Base-by-base conservation (phyloP, 2,888 invertebrate genomes). In the Drosophila neonasuta region DNA sequence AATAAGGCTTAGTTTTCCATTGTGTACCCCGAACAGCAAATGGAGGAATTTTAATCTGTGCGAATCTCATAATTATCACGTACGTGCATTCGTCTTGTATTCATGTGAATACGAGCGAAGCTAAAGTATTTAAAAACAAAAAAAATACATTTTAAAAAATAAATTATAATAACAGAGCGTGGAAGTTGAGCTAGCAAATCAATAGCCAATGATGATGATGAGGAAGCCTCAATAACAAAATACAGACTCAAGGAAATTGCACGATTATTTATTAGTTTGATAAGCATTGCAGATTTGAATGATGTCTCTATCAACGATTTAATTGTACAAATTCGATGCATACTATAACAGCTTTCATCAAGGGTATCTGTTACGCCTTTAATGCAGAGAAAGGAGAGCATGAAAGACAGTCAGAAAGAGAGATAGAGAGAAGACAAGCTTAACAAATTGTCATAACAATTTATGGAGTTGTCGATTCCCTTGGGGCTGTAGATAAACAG, bases 1-100 rank as follows among this genome's bases (percentile, higher is more conserved):
- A 61, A 66, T 54, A 49, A 72, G 59, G 45, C 71, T 56, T 41
- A 67, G 48, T 64, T 62, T 48, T 24, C 6, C 55, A 65, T 64
- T 50, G 60, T 42, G 50, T 45, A 36, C 15, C 30, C 11, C 24
- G n/a, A 48, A 13, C 29, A 57, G n/a, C 29, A 48, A 17, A 29
- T 20, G 8, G 10, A 59, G 20, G 44, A 20, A 32, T 29, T 52
- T 34, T 57, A 57, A 68, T 60, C 52, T 54, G 54, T 69, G 80
- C 83, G 65, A 81, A 85, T 74, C 71, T 54, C 71, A 68, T 85
- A 85, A 83, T 81, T 85, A 81, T 69, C 78, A 76, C 86, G 80
- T 80, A 68, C 61, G 45, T 49, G 41, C 44, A 54, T 42, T 54
- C 30, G 17, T 30, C n/a, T 30, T 11, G 6, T 24, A 44, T 34